phyloP scores from a whole-genome alignment of 2,797 vertebrate genomes.

The Sebastes nivosus region DNA sequence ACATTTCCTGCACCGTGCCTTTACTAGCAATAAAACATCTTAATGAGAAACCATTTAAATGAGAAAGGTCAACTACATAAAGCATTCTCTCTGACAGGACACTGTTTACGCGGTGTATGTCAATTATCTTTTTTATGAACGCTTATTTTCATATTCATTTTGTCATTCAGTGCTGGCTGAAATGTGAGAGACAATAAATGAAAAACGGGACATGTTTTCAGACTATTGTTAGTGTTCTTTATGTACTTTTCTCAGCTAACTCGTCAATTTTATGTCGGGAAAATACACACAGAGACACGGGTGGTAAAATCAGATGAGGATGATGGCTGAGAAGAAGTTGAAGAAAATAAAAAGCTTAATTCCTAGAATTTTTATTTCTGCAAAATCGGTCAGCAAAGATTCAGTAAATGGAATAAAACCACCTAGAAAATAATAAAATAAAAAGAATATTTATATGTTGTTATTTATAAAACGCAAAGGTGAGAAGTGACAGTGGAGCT shows the following conservation, averaged over 20 bases:
- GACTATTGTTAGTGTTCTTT: neutral
- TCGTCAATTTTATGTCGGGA: neutral
- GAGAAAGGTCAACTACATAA: constrained; percentile 9
- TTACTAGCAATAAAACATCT: constrained; percentile 5
- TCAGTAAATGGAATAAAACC: neutral
- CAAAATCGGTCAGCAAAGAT: neutral
- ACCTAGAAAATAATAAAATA: neutral
- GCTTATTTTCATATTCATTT: neutral
- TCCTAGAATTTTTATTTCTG: neutral
- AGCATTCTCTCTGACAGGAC: neutral
- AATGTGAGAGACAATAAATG: neutral
- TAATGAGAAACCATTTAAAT: constrained; percentile 11
- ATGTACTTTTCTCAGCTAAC: constrained; percentile 9
- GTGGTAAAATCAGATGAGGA: constrained; percentile 17
- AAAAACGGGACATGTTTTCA: neutral
- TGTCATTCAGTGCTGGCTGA: fast-evolving
- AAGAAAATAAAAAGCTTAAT: neutral
- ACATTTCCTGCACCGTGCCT: neutral
- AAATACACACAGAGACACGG: neutral
- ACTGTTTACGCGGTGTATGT: neutral
- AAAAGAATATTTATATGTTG: neutral
- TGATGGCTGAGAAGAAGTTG: neutral
- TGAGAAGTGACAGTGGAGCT: neutral
- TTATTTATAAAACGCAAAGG: neutral
- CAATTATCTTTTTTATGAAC: neutral